Evolutionary conservation across 2,888 invertebrate species (phyloP), one percentile per base, ranked within the genome.

Genomic region (Drosophila setosimentum): DNA sequence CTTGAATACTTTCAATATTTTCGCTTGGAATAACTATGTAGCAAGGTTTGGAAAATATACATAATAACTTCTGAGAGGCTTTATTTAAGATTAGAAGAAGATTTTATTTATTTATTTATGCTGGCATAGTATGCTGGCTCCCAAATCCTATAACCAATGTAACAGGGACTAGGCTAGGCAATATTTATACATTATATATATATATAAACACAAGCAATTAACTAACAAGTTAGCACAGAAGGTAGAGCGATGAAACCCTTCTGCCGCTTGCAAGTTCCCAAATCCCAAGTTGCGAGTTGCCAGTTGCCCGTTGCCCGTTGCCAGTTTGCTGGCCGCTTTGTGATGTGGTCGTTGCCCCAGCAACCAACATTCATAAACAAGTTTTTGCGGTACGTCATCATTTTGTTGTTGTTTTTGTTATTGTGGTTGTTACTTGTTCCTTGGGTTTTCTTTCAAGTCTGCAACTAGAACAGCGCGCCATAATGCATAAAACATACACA

Each of bases 281-380:
- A 49, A 58, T 58, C 64, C 58, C 72, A 35, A 30, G 42, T 42
- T 51, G 57, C 49, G 48, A 29, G 57, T 68, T 59, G 8, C 40
- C n/a, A 18, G 54, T 49, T 59, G n/a, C 2, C 10, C 33, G 63
- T 49, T 65, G 65, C 59, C 57, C 63, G 59, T 69, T 60, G 16
- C 49, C 33, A 27, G 51, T 54, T 55, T 65, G 66, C 49, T 70
- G 62, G 64, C 57, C 68, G 68, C 73, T 76, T 78, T 76, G 78
- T 69, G 77, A 77, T 77, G 77, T 81, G 85, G 85, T 85, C 87
- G 85, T 86, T 86, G 85, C 87, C 89, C 89, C 73, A 89, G 85
- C 85, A 86, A 87, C 89, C 89, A 89, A 86, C 85, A 86, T 89
- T 89, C 68, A 68, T 63, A 86, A 88, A 89, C 90, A 83, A 82